Conservation (phyloP, 2,113 vertebrate genomes). For the Dipodomys spectabilis region DNA sequence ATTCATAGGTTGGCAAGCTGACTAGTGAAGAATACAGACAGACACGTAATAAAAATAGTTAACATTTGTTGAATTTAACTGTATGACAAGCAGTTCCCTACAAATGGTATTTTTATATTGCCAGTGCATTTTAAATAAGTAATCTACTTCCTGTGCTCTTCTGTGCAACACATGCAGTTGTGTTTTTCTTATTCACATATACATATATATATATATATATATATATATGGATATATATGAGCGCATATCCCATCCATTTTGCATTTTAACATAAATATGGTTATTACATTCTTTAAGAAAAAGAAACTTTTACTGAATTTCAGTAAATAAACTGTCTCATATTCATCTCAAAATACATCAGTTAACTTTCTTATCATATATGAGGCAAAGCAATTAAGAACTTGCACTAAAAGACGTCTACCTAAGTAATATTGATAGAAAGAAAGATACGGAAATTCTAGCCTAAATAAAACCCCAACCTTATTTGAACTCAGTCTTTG, state of each 20-base stretch:
- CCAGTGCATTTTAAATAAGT: constrained; percentile 3
- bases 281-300: not conserved
- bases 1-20: not conserved
- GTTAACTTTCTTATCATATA: not conserved
- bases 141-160: not conserved
- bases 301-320: not conserved
- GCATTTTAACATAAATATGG: not conserved
- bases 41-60: not conserved
- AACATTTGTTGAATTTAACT: constrained; percentile 23
- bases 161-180: not conserved
- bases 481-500: constrained; percentile 1
- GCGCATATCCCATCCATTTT: not conserved
- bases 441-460: not conserved
- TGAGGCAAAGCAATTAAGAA: constrained; percentile 7
- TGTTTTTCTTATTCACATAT: not conserved
- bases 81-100: not conserved
- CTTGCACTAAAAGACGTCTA: not conserved
- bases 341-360: not conserved
- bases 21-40: not conserved
- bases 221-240: not conserved
- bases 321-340: not conserved
- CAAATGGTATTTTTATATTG: constrained; percentile 35
- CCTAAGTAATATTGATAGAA: constrained; percentile 49
- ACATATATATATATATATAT: not conserved
- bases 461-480: constrained; percentile 30